These are phyloP conservation scores for Charina bottae DNA, from an alignment of 2,113 vertebrate species.

Conservation along the genomic window DNA sequence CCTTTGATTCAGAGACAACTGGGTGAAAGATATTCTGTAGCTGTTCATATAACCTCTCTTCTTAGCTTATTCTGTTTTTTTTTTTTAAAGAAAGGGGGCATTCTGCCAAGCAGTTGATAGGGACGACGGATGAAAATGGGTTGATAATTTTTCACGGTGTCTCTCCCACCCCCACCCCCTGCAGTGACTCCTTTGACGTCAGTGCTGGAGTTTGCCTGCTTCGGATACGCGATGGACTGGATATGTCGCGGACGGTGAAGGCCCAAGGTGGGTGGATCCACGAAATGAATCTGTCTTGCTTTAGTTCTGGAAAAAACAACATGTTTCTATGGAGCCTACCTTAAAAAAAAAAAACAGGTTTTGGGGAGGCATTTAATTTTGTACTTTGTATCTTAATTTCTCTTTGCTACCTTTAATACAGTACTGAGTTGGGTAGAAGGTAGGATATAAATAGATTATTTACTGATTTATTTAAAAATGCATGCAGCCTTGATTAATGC, in stretches of 20 bases:
- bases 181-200: slow-evolving; percentile 77
- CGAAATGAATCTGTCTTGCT: not conserved
- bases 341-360: not conserved
- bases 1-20: not conserved
- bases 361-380: not conserved
- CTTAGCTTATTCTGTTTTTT: not conserved
- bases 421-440: not conserved
- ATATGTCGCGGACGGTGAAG: slow-evolving; percentile 67
- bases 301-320: not conserved
- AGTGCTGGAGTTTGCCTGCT: slow-evolving; percentile 75
- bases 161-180: not conserved
- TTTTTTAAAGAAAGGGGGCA: not conserved
- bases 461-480: not conserved
- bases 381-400: not conserved
- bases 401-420: not conserved
- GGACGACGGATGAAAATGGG: not conserved
- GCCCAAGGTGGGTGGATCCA: slow-evolving; percentile 62
- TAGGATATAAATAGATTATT: not conserved
- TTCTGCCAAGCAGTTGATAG: not conserved
- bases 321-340: not conserved
- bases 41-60: not conserved
- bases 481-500: not conserved
- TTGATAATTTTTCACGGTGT: not conserved
- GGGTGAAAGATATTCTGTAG: not conserved
- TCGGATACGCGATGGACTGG: slow-evolving; percentile 72